phyloP scores from a whole-genome alignment of 2,797 vertebrate species.

The Chiloscyllium punctatum region DNA sequence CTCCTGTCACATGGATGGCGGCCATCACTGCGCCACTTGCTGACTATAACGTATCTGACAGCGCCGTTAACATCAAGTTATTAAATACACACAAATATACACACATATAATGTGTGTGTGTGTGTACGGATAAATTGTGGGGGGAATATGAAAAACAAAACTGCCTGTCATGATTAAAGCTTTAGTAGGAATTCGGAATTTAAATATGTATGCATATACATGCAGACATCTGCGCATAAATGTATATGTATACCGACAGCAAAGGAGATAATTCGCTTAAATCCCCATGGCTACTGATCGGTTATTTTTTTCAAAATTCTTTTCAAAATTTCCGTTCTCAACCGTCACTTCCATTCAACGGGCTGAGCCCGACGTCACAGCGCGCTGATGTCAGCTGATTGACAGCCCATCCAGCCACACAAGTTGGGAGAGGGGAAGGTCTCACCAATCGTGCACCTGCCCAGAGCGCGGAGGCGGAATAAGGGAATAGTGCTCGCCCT shows the following conservation, averaged over 20 bases:
- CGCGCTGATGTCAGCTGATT: background rate
- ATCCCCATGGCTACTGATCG: too few species aligned
- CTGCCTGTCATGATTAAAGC: background rate
- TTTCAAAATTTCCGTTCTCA: background rate
- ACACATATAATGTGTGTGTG: too few species aligned
- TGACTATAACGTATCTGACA: background rate
- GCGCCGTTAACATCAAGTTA: background rate
- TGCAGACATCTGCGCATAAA: too few species aligned
- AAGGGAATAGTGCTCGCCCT: background rate
- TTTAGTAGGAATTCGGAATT: background rate
- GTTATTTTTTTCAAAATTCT: background rate
- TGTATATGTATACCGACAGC: too few species aligned
- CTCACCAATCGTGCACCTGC: background rate
- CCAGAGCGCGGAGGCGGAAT: background rate
- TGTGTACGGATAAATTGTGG: too few species aligned
- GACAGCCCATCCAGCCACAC: background rate
- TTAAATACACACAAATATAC: too few species aligned
- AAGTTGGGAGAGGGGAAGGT: accelerated
- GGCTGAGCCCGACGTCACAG: background rate
- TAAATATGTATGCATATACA: background rate
- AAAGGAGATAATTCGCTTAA: too few species aligned
- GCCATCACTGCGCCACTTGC: conserved; percentile 1
- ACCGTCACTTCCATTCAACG: background rate
- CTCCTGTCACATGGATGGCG: background rate
- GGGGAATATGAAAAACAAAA: too few species aligned